Percentiles rank a stretch among this genome's conserved stretches.
These are phyloP conservation scores for Taxidea taxus DNA, from an alignment of 2,113 vertebrate genomes.

Conservation along the genomic window DNA sequence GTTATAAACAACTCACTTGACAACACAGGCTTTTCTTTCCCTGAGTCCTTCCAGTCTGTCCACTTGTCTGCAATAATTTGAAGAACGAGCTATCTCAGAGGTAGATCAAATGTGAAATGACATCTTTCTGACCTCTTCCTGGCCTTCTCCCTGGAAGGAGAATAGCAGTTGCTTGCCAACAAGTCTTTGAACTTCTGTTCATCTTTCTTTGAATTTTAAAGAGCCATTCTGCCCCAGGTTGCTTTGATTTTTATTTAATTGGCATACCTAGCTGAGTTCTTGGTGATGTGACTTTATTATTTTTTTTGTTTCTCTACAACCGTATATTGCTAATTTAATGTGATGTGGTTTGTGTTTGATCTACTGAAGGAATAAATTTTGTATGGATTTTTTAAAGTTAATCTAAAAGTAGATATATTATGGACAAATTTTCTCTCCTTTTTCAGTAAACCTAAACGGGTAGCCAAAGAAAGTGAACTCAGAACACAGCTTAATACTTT, in stretches of 20 bases:
- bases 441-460: neutral
- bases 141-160: neutral
- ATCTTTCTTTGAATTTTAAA: conserved; percentile 28
- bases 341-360: neutral
- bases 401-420: conserved; percentile 20
- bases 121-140: neutral
- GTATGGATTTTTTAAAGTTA: neutral
- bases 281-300: neutral
- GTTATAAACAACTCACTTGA: conserved; percentile 6
- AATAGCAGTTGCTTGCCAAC: neutral
- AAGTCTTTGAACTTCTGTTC: neutral
- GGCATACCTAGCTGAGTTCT: neutral
- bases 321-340: conserved; percentile 25
- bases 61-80: neutral
- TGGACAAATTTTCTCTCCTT: neutral
- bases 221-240: neutral
- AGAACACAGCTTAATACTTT: neutral
- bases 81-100: neutral
- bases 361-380: conserved; percentile 26
- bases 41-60: neutral
- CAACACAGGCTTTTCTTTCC: neutral
- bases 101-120: conserved; percentile 37
- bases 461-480: neutral
- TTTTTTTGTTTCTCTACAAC: neutral
- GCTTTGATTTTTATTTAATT: conserved; percentile 31